Evolutionary conservation across 2,888 invertebrate species (phyloP).

Genomic region (Temnothorax unifasciatus): DNA sequence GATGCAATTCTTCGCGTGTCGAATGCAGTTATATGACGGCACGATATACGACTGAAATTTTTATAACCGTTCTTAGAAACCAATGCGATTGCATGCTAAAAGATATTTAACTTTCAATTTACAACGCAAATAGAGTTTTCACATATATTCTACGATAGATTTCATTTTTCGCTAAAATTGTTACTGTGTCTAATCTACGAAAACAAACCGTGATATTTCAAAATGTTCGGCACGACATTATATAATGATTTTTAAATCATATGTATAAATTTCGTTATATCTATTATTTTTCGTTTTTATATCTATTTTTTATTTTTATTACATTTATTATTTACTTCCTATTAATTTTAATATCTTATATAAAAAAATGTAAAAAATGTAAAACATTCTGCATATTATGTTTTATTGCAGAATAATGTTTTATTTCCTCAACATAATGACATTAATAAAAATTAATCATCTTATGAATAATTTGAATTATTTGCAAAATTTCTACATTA

Average conservation of each 20-base stretch:
- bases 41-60: constrained; percentile 40
- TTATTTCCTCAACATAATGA: neutral
- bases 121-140: constrained; percentile 31
- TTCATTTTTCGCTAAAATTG: constrained; percentile 6
- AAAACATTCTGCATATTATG: neutral
- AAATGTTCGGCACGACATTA: neutral
- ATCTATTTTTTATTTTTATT: neutral
- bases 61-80: constrained; percentile 45
- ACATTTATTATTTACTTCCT: constrained; percentile 7
- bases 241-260: neutral
- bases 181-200: neutral
- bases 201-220: neutral
- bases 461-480: neutral
- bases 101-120: constrained; percentile 65
- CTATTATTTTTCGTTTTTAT: neutral
- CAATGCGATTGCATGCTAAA: constrained; percentile 58
- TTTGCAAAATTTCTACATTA: neutral
- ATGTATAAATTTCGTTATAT: neutral
- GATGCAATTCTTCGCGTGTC: constrained; percentile 64
- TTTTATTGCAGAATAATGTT: neutral
- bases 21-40: constrained; percentile 41
- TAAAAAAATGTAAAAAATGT: neutral
- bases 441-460: neutral
- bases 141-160: constrained; percentile 26
- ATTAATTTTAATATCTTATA: constrained; percentile 7